phyloP scores from a whole-genome alignment of 2,797 vertebrate species.

The Meda fulgida region DNA sequence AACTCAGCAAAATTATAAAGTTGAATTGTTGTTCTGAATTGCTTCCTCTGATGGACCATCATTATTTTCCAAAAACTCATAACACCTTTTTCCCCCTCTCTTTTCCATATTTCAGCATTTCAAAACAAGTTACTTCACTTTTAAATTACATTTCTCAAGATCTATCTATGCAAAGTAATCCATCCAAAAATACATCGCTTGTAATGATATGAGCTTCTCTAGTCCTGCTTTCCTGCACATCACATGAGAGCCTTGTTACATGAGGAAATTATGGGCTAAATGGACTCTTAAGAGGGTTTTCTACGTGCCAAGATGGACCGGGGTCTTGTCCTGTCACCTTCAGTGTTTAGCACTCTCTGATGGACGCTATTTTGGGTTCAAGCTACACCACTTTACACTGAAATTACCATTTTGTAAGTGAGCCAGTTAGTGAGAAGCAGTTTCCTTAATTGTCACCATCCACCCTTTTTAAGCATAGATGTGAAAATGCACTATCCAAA shows the following conservation, averaged over 20 bases:
- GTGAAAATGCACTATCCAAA: not conserved
- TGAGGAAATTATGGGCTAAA: slow-evolving; percentile 62
- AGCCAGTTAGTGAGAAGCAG: slow-evolving; percentile 57
- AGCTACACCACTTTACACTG: slow-evolving; percentile 68
- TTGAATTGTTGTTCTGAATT: not conserved
- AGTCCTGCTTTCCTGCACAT: not conserved
- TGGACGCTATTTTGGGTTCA: slow-evolving; percentile 73
- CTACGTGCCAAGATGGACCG: slow-evolving; percentile 64
- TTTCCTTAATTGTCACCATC: slow-evolving; percentile 55
- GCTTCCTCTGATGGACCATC: not conserved
- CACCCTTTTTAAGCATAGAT: not conserved
- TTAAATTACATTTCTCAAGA: not conserved
- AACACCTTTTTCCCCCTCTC: not conserved
- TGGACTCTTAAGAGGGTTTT: slow-evolving; percentile 47
- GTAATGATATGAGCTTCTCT: slow-evolving; percentile 21
- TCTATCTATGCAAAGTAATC: slow-evolving; percentile 15
- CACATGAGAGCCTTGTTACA: slow-evolving; percentile 53
- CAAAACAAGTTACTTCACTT: not conserved
- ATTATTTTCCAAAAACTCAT: not conserved
- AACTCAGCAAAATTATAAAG: not conserved
- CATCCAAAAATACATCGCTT: not conserved
- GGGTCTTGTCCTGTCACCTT: slow-evolving; percentile 71
- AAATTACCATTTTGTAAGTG: slow-evolving; percentile 51
- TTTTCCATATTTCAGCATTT: not conserved
- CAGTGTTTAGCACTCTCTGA: slow-evolving; percentile 70